A percentile compares a stretch with the other conserved stretches of the same genome.
Conservation (phyloP, 1,140 invertebrate genomes). For the Myzus persicae region DNA sequence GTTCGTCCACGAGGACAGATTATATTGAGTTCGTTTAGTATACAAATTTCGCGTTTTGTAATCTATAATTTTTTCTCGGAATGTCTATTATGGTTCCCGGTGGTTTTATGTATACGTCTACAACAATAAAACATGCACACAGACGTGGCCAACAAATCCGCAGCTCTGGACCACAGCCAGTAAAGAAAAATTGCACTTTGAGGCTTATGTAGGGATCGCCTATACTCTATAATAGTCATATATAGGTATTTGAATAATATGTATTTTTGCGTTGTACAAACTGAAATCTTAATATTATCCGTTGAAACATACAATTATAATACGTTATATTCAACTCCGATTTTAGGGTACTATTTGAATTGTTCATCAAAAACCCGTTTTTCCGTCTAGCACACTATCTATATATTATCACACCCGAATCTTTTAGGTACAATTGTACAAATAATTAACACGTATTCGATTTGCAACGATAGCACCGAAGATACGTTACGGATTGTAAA, state of each 20-base stretch:
- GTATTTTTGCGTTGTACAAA: background rate
- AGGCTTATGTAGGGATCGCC: background rate
- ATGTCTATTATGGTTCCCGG: background rate
- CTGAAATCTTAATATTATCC: background rate
- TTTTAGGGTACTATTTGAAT: no score
- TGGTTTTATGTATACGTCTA: background rate
- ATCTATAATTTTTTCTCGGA: conserved; percentile 31
- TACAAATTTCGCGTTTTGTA: background rate
- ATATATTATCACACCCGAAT: background rate
- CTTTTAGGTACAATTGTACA: background rate
- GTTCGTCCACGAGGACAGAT: background rate
- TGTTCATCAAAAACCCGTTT: no score
- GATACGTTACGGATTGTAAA: no score
- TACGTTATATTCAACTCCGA: no score
- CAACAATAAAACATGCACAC: background rate
- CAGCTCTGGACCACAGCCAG: background rate
- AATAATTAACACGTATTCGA: background rate
- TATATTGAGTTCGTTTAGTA: background rate
- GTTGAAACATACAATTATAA: no score
- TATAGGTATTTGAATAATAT: background rate
- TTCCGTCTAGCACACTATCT: no score
- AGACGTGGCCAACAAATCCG: background rate
- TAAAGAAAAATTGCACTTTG: background rate
- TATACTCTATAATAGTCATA: background rate
- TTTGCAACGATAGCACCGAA: no score